These are phyloP conservation scores for Oenanthe melanoleuca DNA, from an alignment of 2,113 vertebrate species.

Conservation along the genomic window DNA sequence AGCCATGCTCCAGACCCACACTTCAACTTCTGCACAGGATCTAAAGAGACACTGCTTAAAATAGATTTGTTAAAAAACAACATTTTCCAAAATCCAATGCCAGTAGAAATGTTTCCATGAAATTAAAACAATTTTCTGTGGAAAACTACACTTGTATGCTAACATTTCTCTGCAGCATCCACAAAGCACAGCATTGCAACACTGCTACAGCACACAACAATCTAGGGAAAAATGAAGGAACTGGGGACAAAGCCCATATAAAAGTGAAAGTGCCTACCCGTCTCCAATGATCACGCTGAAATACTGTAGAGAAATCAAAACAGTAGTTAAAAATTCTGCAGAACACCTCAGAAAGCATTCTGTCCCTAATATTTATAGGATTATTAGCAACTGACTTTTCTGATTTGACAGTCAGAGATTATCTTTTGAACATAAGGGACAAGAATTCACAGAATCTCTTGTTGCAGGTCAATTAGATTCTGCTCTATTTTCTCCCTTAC, in stretches of 20 bases:
- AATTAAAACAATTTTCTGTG: constrained; percentile 34
- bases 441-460: not conserved
- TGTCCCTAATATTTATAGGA: not conserved
- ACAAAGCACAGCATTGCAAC: constrained; percentile 27
- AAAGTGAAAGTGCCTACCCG: constrained; percentile 47
- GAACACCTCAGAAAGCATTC: not conserved
- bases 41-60: constrained; percentile 19
- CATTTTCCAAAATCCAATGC: not conserved
- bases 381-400: not conserved
- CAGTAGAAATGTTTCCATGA: constrained; percentile 10
- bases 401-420: not conserved
- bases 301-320: constrained; percentile 57
- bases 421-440: not conserved
- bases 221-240: not conserved
- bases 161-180: constrained; percentile 21
- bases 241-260: not conserved
- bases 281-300: constrained; percentile 50
- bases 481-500: not conserved
- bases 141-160: not conserved
- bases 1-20: constrained; percentile 6
- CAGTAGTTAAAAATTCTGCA: not conserved
- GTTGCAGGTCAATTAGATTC: not conserved
- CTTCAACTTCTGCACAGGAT: constrained; percentile 6
- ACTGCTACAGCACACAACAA: constrained; percentile 16
- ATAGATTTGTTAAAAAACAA: not conserved